Conservation (phyloP, 1,140 invertebrate genomes). For the Dryas iulia region DNA sequence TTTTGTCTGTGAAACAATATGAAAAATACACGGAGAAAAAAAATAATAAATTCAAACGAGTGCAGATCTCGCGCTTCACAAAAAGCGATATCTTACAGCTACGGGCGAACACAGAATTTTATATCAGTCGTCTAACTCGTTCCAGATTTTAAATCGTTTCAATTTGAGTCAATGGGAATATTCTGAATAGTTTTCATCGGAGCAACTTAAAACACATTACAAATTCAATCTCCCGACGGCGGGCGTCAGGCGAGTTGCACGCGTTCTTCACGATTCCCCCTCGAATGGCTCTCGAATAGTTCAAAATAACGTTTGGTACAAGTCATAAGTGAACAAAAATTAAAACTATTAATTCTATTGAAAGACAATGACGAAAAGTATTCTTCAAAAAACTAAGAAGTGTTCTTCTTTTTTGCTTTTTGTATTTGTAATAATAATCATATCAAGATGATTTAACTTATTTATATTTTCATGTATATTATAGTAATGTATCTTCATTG, state of each 20-base stretch:
- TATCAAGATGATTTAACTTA: no score
- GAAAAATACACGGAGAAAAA: background rate
- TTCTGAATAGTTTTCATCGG: slow-evolving; percentile 39
- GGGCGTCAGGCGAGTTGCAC: slow-evolving; percentile 18
- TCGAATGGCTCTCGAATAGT: slow-evolving; percentile 38
- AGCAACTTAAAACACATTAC: slow-evolving; percentile 43
- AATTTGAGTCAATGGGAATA: slow-evolving; percentile 30
- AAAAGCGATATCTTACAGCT: background rate
- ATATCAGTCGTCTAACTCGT: slow-evolving; percentile 6
- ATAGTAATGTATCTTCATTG: no score
- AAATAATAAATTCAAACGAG: background rate
- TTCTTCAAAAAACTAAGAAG: no score
- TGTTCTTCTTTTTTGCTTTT: no score
- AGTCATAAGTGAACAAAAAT: background rate
- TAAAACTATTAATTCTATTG: no score
- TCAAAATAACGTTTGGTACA: slow-evolving; percentile 21
- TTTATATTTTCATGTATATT: no score
- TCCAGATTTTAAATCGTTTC: slow-evolving; percentile 11
- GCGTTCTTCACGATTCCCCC: slow-evolving; percentile 28
- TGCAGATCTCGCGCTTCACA: background rate
- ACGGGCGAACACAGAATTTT: background rate
- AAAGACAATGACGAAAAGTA: no score
- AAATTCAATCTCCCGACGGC: slow-evolving; percentile 35
- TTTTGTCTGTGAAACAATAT: no score
- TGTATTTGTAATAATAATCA: no score